A percentile compares a stretch with the other conserved stretches of the same genome.
Conservation (phyloP, 2,113 vertebrate species). For the Catharus fuscescens region DNA sequence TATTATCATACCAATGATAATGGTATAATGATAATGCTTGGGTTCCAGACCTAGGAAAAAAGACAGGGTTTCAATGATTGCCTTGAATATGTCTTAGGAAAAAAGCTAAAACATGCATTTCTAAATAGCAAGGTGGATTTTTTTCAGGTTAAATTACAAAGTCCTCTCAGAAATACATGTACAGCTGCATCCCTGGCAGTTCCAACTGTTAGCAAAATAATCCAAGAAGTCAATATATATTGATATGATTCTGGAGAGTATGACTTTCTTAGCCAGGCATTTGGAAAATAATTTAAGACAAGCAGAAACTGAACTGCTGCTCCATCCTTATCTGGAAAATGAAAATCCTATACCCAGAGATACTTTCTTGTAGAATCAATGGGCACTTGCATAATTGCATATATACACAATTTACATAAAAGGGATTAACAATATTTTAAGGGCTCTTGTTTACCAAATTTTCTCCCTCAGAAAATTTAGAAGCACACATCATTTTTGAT, state of each 20-base stretch:
- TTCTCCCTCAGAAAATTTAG: background rate
- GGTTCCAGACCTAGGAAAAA: background rate
- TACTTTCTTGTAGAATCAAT: background rate
- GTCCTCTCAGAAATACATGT: background rate
- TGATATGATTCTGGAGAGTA: constrained; percentile 35
- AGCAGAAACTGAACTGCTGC: background rate
- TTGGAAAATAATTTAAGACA: constrained; percentile 43
- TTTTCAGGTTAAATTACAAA: constrained; percentile 11
- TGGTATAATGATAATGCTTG: background rate
- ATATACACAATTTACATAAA: background rate
- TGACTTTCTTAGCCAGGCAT: background rate
- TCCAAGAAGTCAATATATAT: constrained; percentile 44
- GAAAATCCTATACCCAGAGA: background rate
- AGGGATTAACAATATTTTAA: background rate
- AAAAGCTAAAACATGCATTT: background rate
- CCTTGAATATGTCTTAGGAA: background rate
- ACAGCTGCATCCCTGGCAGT: background rate
- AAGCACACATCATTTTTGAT: background rate
- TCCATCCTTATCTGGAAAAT: background rate
- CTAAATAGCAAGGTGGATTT: background rate
- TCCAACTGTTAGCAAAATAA: constrained; percentile 19
- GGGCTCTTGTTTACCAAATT: background rate
- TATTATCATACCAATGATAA: background rate
- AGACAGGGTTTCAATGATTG: background rate
- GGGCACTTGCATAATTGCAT: background rate